Base-by-base conservation (phyloP, 2,797 vertebrate genomes). In the Molossus molossus region DNA sequence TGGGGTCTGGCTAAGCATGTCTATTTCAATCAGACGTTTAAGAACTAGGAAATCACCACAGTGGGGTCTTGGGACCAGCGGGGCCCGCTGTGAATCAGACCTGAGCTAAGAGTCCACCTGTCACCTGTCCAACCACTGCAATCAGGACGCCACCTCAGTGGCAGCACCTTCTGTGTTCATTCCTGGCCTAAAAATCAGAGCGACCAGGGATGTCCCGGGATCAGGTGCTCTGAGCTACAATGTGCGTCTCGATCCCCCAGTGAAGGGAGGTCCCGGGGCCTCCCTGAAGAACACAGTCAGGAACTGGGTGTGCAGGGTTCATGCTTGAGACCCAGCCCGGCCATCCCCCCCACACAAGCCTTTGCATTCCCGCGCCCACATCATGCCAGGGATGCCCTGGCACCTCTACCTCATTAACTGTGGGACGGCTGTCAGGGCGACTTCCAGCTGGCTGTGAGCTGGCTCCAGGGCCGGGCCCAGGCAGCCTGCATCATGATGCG, bases 101-200 rank as follows among this genome's bases (percentile, higher is more conserved):
- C 45, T 3, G 21, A 37, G 37, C 10, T 2, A 20, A 10, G 48
- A 33, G 15, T 40, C 81, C 37, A 1, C 23, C 10, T 17, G 13
- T 55, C n/a, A 14, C 12, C 55, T 50, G 3, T 1, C 53, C 40
- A 10, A 2, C n/a, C 6, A 9, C n/a, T 50, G 29, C 62, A n/a
- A 15, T n/a, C 40, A 15, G 60, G 27, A 25, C 17, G 0, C 1
- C 37, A 11, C 3, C 18, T 21, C n/a, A 7, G 57, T 6, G 65
- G 23, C 2, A 21, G n/a, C 8, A 0, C 75, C 37, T 23, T 17
- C 21, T 17, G 0, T 2, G 10, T 8, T 14, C 27, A 23, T 0
- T 5, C 29, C 58, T 27, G 20, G 25, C 20, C 77, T 70, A 0
- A 1, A n/a, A 45, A 45, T 27, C 69, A 76, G 23, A 10, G 64